Evolutionary conservation across 2,797 vertebrate genomes (phyloP).

Genomic region (Neomorphus geoffroyi): DNA sequence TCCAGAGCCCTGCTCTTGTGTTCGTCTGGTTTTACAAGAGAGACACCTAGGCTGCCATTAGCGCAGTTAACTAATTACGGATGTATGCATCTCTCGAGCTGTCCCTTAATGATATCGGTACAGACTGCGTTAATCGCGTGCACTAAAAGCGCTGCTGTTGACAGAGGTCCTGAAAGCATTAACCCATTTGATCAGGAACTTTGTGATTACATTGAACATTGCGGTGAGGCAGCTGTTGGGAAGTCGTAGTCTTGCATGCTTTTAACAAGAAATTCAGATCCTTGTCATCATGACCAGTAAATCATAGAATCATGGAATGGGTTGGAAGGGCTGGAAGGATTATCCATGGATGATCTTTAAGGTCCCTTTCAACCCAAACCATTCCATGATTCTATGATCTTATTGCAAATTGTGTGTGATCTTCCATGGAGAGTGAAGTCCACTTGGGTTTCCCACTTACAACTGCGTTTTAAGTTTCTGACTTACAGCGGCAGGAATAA

Average conservation of each 20-base stretch:
- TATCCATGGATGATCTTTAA: too few relatives aligned
- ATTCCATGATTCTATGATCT: too few relatives aligned
- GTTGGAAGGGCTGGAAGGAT: too few relatives aligned
- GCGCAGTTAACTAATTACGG: slow-evolving; percentile 62
- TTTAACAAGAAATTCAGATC: background rate
- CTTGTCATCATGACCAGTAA: background rate
- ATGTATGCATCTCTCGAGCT: slow-evolving; percentile 35
- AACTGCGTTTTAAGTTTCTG: too few relatives aligned
- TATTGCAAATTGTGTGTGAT: background rate
- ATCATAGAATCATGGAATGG: too few relatives aligned
- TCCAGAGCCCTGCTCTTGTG: background rate
- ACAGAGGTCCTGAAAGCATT: slow-evolving; percentile 54
- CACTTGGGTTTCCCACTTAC: slow-evolving; percentile 30
- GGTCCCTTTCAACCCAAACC: too few relatives aligned
- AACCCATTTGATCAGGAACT: slow-evolving; percentile 51
- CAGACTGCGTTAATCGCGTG: slow-evolving; percentile 28
- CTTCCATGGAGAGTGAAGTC: slow-evolving; percentile 18
- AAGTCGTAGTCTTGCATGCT: background rate
- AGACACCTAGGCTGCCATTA: slow-evolving; percentile 24
- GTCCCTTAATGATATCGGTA: slow-evolving; percentile 40
- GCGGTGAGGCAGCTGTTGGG: slow-evolving; percentile 14
- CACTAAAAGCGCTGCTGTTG: slow-evolving; percentile 18
- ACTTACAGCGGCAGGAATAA: slow-evolving; percentile 56
- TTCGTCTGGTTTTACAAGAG: background rate
- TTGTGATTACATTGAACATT: slow-evolving; percentile 39